Percentiles rank a stretch among this genome's conserved stretches.
Conservation (phyloP, 2,888 invertebrate genomes). For the Octodonta nipae region DNA sequence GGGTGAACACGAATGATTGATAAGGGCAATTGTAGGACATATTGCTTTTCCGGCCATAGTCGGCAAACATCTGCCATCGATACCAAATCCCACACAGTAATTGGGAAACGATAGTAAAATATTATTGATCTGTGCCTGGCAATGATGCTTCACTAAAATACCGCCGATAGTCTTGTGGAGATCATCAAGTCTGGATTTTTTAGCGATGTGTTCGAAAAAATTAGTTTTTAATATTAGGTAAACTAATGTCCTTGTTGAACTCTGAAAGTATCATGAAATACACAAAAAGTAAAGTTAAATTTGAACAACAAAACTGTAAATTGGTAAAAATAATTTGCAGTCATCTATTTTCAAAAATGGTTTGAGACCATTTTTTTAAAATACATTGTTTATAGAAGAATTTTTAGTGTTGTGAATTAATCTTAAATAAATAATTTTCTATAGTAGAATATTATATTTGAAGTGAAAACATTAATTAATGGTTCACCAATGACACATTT, state of each 20-base stretch:
- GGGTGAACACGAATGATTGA: constrained; percentile 19
- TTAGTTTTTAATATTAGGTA: constrained; percentile 17
- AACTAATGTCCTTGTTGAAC: constrained; percentile 12
- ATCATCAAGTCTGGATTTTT: constrained; percentile 8
- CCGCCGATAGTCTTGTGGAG: constrained; percentile 18
- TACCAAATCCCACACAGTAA: constrained; percentile 10
- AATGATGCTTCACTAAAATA: constrained; percentile 18
- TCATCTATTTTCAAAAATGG: too few relatives aligned
- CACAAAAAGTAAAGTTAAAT: not conserved
- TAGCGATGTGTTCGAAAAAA: constrained; percentile 14
- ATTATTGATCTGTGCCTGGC: constrained; percentile 18
- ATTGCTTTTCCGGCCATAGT: constrained; percentile 19
- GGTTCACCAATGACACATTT: too few relatives aligned
- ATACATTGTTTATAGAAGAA: too few relatives aligned
- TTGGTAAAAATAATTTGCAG: too few relatives aligned
- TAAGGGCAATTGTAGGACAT: constrained; percentile 17
- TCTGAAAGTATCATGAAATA: constrained; percentile 13
- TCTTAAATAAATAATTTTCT: too few relatives aligned
- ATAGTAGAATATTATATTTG: too few relatives aligned
- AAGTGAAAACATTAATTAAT: too few relatives aligned
- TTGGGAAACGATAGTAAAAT: constrained; percentile 15
- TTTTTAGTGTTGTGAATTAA: too few relatives aligned
- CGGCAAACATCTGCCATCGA: constrained; percentile 12
- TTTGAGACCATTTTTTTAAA: too few relatives aligned
- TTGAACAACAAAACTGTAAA: not conserved